Conservation (phyloP, 2,113 vertebrate species). For the Hemiscyllium ocellatum region DNA sequence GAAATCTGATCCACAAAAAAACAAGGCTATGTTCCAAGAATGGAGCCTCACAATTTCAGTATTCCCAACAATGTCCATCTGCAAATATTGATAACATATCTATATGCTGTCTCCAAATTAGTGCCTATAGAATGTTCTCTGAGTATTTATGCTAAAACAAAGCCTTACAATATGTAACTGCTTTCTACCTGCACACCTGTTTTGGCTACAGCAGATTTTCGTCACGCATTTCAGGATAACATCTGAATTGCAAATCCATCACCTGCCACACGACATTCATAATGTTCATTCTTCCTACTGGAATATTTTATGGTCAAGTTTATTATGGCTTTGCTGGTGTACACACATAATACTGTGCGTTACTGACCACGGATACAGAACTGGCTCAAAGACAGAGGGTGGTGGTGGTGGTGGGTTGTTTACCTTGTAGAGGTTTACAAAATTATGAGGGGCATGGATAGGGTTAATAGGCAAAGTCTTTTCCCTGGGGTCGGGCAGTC, state of each 20-base stretch:
- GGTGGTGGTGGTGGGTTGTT: no score
- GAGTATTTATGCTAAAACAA: not conserved
- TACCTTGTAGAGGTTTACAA: no score
- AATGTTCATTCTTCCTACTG: not conserved
- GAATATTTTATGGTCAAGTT: not conserved
- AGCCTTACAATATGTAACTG: not conserved
- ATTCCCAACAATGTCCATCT: not conserved
- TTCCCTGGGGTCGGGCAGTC: no score
- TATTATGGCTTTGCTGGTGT: not conserved
- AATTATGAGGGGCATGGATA: no score
- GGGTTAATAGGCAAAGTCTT: no score
- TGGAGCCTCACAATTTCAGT: not conserved
- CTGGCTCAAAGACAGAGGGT: no score
- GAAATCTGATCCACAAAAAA: not conserved
- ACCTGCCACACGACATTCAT: not conserved
- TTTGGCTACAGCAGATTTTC: not conserved
- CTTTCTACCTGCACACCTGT: no score
- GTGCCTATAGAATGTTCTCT: not conserved
- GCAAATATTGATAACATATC: not conserved
- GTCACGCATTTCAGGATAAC: not conserved
- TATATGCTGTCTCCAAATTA: not conserved
- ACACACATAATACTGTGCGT: not conserved
- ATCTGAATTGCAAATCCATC: not conserved
- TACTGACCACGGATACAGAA: not conserved
- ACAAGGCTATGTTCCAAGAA: not conserved